These are phyloP conservation scores for Lophius piscatorius DNA, from an alignment of 2,113 vertebrate genomes.

Conservation along the genomic window DNA sequence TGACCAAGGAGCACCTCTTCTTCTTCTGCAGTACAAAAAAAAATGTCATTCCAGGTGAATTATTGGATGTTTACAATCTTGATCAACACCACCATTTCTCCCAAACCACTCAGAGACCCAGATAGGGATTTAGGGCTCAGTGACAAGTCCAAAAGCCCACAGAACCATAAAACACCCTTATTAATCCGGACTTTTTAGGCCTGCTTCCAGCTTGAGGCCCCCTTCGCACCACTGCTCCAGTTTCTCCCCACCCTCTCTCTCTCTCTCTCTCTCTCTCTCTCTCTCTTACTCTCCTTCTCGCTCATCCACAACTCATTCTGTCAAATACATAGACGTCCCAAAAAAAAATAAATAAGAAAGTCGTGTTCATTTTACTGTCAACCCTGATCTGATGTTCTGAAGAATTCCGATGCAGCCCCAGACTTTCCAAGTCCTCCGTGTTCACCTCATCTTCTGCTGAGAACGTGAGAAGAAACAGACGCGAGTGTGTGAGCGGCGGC, in stretches of 20 bases:
- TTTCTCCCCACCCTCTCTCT: slow-evolving; percentile 6
- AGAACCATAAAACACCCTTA: slow-evolving; percentile 8
- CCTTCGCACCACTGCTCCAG: neutral
- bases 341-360: neutral
- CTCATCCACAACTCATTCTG: slow-evolving; percentile 20
- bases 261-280: too few species aligned
- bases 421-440: slow-evolving; percentile 31
- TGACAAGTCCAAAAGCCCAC: too few species aligned
- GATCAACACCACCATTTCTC: slow-evolving; percentile 6
- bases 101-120: slow-evolving; percentile 1
- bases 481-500: slow-evolving; percentile 57
- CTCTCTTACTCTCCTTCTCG: too few species aligned
- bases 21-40: too few species aligned
- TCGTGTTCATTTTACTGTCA: slow-evolving; percentile 7
- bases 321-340: slow-evolving; percentile 14
- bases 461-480: slow-evolving; percentile 78
- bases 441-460: slow-evolving; percentile 20
- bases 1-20: too few species aligned
- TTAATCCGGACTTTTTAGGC: slow-evolving; percentile 25
- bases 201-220: slow-evolving; percentile 17
- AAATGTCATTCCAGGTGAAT: too few species aligned
- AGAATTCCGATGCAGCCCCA: slow-evolving; percentile 6
- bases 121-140: slow-evolving; percentile 12
- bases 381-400: slow-evolving; percentile 9
- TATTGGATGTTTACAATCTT: slow-evolving; percentile 20